Evolutionary conservation across 2,797 vertebrate species (phyloP).

Genomic region (Micrastur ruficollis): DNA sequence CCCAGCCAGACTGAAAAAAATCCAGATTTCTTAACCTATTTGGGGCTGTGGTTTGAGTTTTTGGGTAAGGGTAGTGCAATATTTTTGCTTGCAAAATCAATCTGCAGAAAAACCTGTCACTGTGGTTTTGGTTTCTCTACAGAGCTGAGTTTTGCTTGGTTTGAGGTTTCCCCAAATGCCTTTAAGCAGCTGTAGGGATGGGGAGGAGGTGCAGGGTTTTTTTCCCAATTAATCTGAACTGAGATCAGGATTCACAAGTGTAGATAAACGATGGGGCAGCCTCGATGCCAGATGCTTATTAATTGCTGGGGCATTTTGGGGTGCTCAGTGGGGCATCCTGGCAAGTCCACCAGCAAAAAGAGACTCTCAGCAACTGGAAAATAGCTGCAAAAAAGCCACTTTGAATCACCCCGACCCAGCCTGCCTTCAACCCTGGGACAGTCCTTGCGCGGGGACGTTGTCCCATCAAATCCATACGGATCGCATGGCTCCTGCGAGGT

Average conservation of each 20-base stretch:
- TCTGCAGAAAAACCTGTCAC: neutral
- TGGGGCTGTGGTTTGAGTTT: neutral
- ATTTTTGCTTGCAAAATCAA: neutral
- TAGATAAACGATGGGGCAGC: neutral
- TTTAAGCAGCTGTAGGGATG: neutral
- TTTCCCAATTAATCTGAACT: neutral
- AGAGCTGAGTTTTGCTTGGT: rapidly evolving
- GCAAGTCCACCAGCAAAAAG: rapidly evolving
- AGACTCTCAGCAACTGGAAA: rapidly evolving
- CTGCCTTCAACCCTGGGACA: neutral
- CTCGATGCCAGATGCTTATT: rapidly evolving
- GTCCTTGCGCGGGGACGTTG: rapidly evolving
- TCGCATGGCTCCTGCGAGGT: rapidly evolving
- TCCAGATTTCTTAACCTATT: neutral
- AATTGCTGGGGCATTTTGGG: rapidly evolving
- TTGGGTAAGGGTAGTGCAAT: rapidly evolving
- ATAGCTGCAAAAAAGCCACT: neutral
- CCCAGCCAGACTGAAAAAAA: neutral
- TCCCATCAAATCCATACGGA: neutral
- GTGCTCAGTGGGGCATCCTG: neutral
- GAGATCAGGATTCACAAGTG: no score
- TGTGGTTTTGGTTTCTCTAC: neutral
- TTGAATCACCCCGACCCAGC: rapidly evolving
- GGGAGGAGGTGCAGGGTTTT: neutral
- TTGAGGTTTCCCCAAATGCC: neutral